A percentile compares a stretch with the other conserved stretches of the same genome.
Evolutionary conservation across 2,113 vertebrate species (phyloP).

Genomic region (Nycticryphes semicollaris): DNA sequence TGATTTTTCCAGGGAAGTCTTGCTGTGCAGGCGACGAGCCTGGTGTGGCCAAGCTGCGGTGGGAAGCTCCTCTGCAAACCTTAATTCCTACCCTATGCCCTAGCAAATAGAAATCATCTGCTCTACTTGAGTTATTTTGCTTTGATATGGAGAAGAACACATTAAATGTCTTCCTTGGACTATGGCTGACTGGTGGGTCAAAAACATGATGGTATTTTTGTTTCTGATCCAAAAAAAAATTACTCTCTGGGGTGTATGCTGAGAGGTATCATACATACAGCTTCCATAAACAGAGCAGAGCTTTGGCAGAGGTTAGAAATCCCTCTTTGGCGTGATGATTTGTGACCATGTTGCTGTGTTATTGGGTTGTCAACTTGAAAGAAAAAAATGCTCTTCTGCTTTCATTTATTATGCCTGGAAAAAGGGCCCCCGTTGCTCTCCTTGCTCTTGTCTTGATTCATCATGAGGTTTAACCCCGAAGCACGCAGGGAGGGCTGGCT

Average conservation of each 20-base stretch:
- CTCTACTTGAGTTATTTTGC: not conserved
- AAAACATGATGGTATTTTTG: not conserved
- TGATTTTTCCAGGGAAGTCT: not conserved
- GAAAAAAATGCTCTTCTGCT: not conserved
- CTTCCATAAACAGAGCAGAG: not conserved
- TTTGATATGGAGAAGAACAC: not conserved
- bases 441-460: not conserved
- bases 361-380: not conserved
- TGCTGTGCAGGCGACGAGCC: not conserved
- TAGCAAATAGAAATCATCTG: not conserved
- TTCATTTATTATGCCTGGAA: not conserved
- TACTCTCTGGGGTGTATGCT: not conserved
- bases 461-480: not conserved
- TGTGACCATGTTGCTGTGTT: not conserved
- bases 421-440: not conserved
- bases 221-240: not conserved
- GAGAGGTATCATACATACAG: not conserved
- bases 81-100: not conserved
- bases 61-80: not conserved
- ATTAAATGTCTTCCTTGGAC: not conserved
- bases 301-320: not conserved
- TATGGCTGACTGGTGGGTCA: not conserved
- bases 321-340: not conserved
- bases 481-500: not conserved
- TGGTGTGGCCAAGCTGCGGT: accelerated